Conservation (phyloP, 1,140 invertebrate genomes). For the Varroa destructor region DNA sequence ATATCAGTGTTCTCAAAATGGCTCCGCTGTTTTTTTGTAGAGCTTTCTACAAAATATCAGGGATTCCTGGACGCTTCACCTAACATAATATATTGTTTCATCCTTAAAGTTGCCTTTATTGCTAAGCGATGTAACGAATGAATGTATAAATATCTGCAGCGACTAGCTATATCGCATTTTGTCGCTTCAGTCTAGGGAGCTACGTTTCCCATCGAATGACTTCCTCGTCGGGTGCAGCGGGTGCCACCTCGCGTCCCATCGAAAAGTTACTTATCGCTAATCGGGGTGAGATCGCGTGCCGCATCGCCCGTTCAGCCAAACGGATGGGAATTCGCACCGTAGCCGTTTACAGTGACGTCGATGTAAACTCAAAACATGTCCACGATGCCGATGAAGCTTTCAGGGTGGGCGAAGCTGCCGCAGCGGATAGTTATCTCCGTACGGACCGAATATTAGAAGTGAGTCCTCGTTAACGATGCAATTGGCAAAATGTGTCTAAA, state of each 20-base stretch:
- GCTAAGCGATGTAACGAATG: no score
- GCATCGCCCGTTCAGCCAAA: constrained; percentile 72
- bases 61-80: no score
- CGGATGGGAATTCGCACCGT: constrained; percentile 82
- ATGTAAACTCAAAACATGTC: constrained; percentile 50
- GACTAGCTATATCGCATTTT: no score
- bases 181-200: no score
- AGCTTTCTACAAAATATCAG: no score
- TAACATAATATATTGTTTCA: no score
- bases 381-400: constrained; percentile 39
- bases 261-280: constrained; percentile 82
- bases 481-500: background rate
- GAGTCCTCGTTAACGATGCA: background rate
- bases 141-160: no score
- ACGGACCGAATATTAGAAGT: constrained; percentile 7
- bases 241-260: constrained; percentile 40
- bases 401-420: constrained; percentile 11
- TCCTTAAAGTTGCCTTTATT: no score
- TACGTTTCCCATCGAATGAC: no score
- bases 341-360: constrained; percentile 86
- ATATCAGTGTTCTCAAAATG: no score
- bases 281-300: constrained; percentile 90
- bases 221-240: no score
- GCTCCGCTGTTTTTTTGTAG: no score
- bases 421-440: constrained; percentile 7